Base-by-base conservation (phyloP, 2,797 vertebrate species). In the Sternarchorhynchus goeldii region DNA sequence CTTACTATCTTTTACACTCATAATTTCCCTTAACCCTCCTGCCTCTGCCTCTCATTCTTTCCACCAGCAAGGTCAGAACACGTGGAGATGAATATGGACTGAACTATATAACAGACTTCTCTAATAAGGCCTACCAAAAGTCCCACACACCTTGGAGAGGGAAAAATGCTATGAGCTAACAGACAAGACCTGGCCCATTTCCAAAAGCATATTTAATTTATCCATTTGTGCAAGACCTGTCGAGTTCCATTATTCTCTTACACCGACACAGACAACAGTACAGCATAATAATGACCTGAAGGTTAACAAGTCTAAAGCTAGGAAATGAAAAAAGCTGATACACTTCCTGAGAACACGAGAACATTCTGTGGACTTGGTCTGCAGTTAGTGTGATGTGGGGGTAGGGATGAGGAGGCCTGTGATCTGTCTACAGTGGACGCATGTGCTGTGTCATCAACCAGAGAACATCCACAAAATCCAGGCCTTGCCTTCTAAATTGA, bases 381-480 rank as follows among this genome's bases (percentile, higher is more conserved):
- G 79, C 78, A 82, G 25, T 39, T 20, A 59, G 67, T 63, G 74
- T 63, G 39, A 21, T 60, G 45, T 36, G 50, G 12, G n/a, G 58
- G 69, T 29, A 68, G 67, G 67, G 67, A 72, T 34, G 21, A 29
- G 6, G 21, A 45, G 18, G 59, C 58, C 39, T 50, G 41, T 34
- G 53, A 78, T 62, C 29, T 62, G 60, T 62, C 41, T 63, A 20
- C 63, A 36, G 29, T 8, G 16, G 41, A 72, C 36, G 25, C 29
- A 55, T 6, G n/a, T 64, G 81, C 80, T 31, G 34, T 36, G 74
- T 81, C 66, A 78, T 69, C 64, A 62, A 29, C 45, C 29, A 70
- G 29, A 55, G 29, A 70, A 59, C 41, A 25, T 39, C 67, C 18
- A 6, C 21, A 32, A 31, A 70, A 56, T 0, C 45, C 25, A 34